phyloP scores from a whole-genome alignment of 2,113 vertebrate genomes.

The Bubo blakistoni region DNA sequence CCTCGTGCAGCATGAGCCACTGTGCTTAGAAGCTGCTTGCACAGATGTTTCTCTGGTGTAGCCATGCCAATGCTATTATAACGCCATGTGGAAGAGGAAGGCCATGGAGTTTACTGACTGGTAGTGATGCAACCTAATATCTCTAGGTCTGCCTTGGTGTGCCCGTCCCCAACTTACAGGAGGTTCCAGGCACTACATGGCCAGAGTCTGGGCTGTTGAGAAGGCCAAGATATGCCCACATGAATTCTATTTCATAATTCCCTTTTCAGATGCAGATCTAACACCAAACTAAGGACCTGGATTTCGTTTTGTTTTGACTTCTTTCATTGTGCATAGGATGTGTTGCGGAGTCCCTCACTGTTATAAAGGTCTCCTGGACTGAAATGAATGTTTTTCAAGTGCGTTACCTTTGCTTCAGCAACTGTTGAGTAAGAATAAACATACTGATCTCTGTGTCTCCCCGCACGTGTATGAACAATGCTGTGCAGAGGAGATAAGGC shows the following conservation, averaged over 20 bases:
- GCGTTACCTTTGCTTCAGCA: background rate
- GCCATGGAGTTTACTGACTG: background rate
- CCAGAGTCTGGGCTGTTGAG: background rate
- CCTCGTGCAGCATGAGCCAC: accelerated
- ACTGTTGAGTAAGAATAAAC: background rate
- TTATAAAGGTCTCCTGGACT: background rate
- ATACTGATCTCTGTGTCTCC: background rate
- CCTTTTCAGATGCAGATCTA: background rate
- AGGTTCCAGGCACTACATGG: accelerated
- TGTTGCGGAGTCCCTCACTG: background rate
- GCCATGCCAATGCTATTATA: background rate
- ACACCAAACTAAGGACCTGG: background rate
- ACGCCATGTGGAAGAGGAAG: accelerated
- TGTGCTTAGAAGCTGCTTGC: background rate
- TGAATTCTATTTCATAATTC: background rate
- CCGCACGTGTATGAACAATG: background rate
- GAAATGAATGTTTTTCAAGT: background rate
- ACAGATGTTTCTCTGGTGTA: background rate
- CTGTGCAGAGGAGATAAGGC: constrained; percentile 18
- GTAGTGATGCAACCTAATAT: background rate
- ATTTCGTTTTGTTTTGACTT: background rate
- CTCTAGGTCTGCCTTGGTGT: background rate
- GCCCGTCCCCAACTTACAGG: background rate
- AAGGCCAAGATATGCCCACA: background rate
- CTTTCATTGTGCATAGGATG: background rate